phyloP scores from a whole-genome alignment of 2,113 vertebrate species.

The Seriola rivoliana region DNA sequence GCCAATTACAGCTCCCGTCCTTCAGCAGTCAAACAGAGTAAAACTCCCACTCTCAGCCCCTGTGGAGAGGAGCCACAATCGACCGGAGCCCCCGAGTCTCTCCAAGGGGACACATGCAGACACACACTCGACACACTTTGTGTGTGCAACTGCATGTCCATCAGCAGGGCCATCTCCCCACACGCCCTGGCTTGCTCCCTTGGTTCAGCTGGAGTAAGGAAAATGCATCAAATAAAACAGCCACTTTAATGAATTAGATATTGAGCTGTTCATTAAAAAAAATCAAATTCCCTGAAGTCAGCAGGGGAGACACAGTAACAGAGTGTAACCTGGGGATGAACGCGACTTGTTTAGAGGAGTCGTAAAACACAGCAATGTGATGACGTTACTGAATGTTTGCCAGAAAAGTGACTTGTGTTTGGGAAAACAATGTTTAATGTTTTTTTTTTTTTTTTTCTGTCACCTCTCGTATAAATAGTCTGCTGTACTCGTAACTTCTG shows the following conservation, averaged over 20 bases:
- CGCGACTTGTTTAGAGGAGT: constrained; percentile 69
- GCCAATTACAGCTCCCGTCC: constrained; percentile 76
- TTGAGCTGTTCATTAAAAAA: constrained; percentile 85
- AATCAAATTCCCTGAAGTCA: constrained; percentile 82
- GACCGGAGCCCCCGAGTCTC: constrained; percentile 58
- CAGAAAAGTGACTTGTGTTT: constrained; percentile 50
- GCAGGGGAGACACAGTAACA: constrained; percentile 73
- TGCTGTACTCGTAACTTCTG: constrained; percentile 33
- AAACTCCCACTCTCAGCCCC: constrained; percentile 70
- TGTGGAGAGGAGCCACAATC: constrained; percentile 67
- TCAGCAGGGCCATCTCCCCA: constrained; percentile 64
- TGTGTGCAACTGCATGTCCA: constrained; percentile 61
- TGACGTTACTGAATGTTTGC: constrained; percentile 72
- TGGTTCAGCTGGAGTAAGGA: constrained; percentile 75
- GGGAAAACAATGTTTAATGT: constrained; percentile 3
- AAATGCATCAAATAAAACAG: constrained; percentile 84
- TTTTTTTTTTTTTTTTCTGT: constrained; percentile 28
- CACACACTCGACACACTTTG: constrained; percentile 36
- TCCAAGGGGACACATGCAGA: constrained; percentile 51
- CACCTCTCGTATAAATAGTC: constrained; percentile 20
- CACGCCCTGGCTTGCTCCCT: constrained; percentile 58
- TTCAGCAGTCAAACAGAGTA: constrained; percentile 74
- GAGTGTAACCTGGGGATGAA: constrained; percentile 75
- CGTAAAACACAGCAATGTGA: constrained; percentile 75
- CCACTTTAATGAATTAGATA: constrained; percentile 89